A percentile compares a stretch with the other conserved stretches of the same genome.
Conservation (phyloP, 2,113 vertebrate genomes). For the Bagarius yarrelli region DNA sequence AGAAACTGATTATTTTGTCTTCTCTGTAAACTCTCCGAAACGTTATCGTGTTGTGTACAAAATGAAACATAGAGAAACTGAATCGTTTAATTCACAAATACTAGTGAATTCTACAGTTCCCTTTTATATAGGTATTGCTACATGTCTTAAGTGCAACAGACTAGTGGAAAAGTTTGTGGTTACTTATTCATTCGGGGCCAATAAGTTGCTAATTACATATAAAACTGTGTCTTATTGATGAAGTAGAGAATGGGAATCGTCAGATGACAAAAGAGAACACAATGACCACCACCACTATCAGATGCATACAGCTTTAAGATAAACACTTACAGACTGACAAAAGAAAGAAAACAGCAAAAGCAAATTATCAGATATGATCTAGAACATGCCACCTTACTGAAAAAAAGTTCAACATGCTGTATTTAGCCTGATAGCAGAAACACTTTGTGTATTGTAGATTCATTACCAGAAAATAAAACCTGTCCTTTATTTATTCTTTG, state of each 20-base stretch:
- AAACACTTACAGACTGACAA: neutral
- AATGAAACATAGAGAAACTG: constrained; percentile 80
- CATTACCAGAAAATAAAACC: neutral
- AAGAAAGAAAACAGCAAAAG: constrained; percentile 12
- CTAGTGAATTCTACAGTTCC: constrained; percentile 73
- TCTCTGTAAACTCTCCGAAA: constrained; percentile 63
- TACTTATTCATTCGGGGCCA: constrained; percentile 62
- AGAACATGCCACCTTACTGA: neutral
- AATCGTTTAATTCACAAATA: constrained; percentile 81
- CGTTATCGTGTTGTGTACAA: constrained; percentile 92
- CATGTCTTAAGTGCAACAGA: constrained; percentile 84
- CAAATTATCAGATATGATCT: neutral
- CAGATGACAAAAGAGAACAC: constrained; percentile 60
- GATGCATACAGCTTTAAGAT: constrained; percentile 56
- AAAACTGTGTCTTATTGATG: constrained; percentile 75
- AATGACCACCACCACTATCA: constrained; percentile 57
- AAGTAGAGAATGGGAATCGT: constrained; percentile 67
- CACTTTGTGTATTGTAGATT: neutral
- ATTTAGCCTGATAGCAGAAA: constrained; percentile 3
- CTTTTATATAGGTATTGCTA: constrained; percentile 80
- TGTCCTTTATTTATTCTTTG: neutral
- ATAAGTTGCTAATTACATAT: constrained; percentile 75
- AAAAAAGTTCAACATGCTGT: constrained; percentile 1
- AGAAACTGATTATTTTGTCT: constrained; percentile 76
- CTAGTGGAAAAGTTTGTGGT: constrained; percentile 70